Evolutionary conservation across 2,888 invertebrate species (phyloP), one percentile per base, ranked within the genome.

Genomic region (Craniophora ligustri): DNA sequence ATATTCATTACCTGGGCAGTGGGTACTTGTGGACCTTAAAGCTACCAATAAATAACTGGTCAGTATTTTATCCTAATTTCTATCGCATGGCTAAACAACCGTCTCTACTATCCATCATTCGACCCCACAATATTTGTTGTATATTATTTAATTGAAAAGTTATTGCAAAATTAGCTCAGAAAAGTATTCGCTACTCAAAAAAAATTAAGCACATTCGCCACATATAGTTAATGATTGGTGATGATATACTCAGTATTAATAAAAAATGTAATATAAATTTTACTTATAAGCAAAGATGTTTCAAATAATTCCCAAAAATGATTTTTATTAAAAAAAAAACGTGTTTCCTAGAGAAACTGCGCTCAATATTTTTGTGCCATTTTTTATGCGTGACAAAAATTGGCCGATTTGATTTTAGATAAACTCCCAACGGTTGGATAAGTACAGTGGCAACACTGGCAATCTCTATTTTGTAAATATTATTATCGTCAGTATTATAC

Each of bases 201-300:
- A 68, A 78, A 72, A 50, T 38, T 64, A 69, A 71, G 65, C 62
- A 73, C 61, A 16, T 39, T 70, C 71, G 71, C 74, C 72, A 63
- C 71, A 65, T 63, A 57, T 76, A 67, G 58, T 54, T 61, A 64
- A 57, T 68, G 54, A 72, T 64, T 72, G 81, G 78, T 78, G 81
- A 80, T 64, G 79, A 71, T 78, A 76, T 84, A 85, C 71, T 82
- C 88, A 88, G 86, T 87, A 88, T 87, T 86, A 84, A 79, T 79
- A 75, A 62, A 59, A 54, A 26, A 1, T 82, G 81, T 85, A 85
- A 79, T 81, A 78, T 82, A 79, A 75, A 72, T 76, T 72, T 79
- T 75, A 76, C 57, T 56, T 64, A 54, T 69, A 74, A 60, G 67
- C 21, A 63, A 64, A 42, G 18, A 38, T 45, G 55, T 60, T 56